Percentiles rank a stretch among this genome's conserved stretches.
phyloP scores from a whole-genome alignment of 2,113 vertebrate genomes.

The Limanda limanda region DNA sequence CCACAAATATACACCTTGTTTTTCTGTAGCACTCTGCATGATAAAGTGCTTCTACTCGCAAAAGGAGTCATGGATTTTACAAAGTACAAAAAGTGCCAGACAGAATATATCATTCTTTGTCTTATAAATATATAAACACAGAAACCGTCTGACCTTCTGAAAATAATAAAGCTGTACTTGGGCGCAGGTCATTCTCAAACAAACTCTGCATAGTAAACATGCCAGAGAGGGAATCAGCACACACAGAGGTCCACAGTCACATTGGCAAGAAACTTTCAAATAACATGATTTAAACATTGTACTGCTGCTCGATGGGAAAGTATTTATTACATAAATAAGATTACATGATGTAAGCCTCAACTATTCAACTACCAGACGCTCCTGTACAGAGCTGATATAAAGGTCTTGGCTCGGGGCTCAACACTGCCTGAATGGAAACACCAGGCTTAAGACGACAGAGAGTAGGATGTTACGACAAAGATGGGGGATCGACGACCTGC shows the following conservation, averaged over 20 bases:
- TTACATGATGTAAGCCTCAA: neutral
- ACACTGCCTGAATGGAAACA: too few species aligned
- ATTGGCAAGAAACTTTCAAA: conserved; percentile 5
- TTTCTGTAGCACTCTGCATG: too few species aligned
- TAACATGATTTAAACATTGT: conserved; percentile 35
- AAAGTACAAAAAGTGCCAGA: neutral
- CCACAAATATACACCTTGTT: neutral
- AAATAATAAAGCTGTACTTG: neutral
- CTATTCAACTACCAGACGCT: neutral
- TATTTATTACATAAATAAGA: conserved; percentile 10
- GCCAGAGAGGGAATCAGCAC: neutral
- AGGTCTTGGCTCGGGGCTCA: too few species aligned
- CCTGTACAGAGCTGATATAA: too few species aligned
- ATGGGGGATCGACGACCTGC: neutral
- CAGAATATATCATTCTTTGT: neutral
- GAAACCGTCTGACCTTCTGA: neutral
- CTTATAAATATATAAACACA: neutral
- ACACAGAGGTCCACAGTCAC: neutral
- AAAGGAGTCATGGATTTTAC: neutral
- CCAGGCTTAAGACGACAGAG: too few species aligned
- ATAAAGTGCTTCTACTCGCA: too few species aligned
- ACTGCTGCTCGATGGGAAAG: conserved; percentile 4
- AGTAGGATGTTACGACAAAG: neutral
- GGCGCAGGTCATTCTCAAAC: neutral
- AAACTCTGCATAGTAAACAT: neutral